These are phyloP conservation scores for Cyrtodaria siliqua DNA, from an alignment of 2,888 invertebrate species.

Conservation along the genomic window DNA sequence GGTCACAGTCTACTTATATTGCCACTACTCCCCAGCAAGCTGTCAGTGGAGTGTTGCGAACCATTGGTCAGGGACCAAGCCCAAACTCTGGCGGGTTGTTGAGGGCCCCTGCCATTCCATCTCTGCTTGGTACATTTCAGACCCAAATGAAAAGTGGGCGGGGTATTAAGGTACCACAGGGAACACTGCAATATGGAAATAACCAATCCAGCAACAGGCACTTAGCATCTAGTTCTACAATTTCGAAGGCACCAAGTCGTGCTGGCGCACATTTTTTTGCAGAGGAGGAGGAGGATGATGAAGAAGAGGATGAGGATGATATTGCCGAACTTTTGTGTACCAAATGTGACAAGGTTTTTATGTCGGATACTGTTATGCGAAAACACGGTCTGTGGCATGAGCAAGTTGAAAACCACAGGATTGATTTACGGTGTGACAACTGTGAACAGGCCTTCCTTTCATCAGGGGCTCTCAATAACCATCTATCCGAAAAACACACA, in stretches of 20 bases:
- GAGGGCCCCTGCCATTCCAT: too few relatives aligned
- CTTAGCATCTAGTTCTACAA: too few relatives aligned
- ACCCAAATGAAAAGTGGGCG: background rate
- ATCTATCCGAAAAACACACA: slow-evolving; percentile 30
- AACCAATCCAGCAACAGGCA: too few relatives aligned
- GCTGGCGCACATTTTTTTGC: too few relatives aligned
- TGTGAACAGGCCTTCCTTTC: slow-evolving; percentile 45
- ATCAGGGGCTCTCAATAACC: background rate
- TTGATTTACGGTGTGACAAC: slow-evolving; percentile 36
- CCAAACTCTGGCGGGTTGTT: too few relatives aligned
- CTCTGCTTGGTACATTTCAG: background rate
- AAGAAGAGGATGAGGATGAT: slow-evolving; percentile 36
- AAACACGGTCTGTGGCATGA: slow-evolving; percentile 50
- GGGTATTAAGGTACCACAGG: background rate
- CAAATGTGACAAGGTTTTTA: slow-evolving; percentile 45
- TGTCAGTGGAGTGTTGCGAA: slow-evolving; percentile 17
- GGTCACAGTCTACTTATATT: slow-evolving; percentile 2
- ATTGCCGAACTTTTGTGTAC: slow-evolving; percentile 42
- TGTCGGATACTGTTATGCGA: slow-evolving; percentile 35
- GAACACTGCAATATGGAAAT: background rate
- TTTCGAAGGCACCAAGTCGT: too few relatives aligned
- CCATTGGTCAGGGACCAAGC: too few relatives aligned
- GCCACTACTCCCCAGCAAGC: slow-evolving; percentile 30
- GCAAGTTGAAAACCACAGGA: slow-evolving; percentile 16
- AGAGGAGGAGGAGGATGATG: background rate